Percentiles rank a stretch among this genome's conserved stretches.
These are phyloP conservation scores for Sepiola atlantica DNA, from an alignment of 2,888 invertebrate species.

Conservation along the genomic window DNA sequence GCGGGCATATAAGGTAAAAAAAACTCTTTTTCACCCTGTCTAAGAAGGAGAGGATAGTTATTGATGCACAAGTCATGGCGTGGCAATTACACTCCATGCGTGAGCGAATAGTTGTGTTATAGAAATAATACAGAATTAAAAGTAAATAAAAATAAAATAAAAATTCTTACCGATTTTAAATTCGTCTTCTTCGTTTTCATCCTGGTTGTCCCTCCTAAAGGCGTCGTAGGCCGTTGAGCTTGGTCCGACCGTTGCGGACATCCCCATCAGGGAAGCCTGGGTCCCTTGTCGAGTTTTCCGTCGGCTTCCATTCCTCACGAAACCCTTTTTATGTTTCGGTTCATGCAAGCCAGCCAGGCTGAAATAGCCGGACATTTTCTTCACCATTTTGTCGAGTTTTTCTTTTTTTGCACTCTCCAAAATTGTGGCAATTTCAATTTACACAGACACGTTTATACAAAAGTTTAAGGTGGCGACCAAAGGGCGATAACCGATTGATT, in stretches of 20 bases:
- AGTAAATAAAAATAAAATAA: background rate
- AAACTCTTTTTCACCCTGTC: too few species aligned
- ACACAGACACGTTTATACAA: too few species aligned
- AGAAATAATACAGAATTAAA: background rate
- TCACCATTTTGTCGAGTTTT: background rate
- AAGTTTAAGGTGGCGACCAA: too few species aligned
- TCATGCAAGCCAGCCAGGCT: background rate
- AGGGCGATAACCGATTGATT: too few species aligned
- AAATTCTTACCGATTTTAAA: background rate
- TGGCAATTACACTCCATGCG: too few species aligned
- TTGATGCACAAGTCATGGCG: too few species aligned
- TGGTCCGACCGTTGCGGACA: background rate
- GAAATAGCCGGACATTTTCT: background rate
- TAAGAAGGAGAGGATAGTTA: too few species aligned
- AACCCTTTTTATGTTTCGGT: background rate
- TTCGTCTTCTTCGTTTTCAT: background rate
- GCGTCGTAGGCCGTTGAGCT: background rate
- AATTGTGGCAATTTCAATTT: too few species aligned
- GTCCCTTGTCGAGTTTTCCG: background rate
- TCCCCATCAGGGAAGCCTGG: background rate
- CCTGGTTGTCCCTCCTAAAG: background rate
- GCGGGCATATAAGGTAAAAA: too few species aligned
- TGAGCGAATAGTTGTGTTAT: too few species aligned
- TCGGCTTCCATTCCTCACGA: background rate
- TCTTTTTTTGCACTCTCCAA: background rate